These are phyloP conservation scores for Lasius platythorax DNA, from an alignment of 2,888 invertebrate genomes.

Conservation along the genomic window DNA sequence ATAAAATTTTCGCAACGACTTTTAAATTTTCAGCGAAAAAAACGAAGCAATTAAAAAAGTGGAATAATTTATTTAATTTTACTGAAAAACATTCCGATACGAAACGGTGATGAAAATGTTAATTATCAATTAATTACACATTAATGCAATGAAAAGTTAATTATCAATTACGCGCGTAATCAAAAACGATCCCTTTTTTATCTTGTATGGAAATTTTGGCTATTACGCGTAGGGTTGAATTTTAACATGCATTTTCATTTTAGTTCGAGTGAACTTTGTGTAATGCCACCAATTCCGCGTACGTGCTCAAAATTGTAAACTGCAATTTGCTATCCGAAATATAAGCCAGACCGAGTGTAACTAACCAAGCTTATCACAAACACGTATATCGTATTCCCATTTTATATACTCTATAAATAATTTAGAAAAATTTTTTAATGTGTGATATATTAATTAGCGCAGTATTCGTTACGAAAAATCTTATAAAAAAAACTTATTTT, in stretches of 20 bases:
- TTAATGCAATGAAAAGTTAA: not conserved
- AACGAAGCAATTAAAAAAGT: not conserved
- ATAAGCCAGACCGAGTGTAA: conserved; percentile 4
- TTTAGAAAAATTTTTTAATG: not conserved
- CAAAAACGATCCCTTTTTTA: not conserved
- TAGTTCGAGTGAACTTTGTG: conserved; percentile 43
- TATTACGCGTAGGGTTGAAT: not conserved
- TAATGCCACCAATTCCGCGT: conserved; percentile 32
- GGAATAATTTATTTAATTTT: conserved; percentile 19
- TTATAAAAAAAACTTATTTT: not conserved
- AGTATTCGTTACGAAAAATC: not conserved
- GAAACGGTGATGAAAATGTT: not conserved
- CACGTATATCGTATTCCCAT: conserved; percentile 6
- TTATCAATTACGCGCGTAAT: not conserved
- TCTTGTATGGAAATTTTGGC: not conserved
- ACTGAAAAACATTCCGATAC: not conserved
- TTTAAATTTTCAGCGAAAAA: conserved; percentile 32
- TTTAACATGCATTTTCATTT: conserved; percentile 37
- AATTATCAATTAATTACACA: not conserved
- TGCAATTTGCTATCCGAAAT: conserved; percentile 34
- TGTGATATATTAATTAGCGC: not conserved
- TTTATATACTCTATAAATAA: not conserved
- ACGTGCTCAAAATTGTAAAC: conserved; percentile 48
- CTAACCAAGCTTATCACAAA: conserved; percentile 44
- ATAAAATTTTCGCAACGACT: conserved; percentile 47